Evolutionary conservation across 2,888 invertebrate species (phyloP).

Genomic region (Biston stratarius): DNA sequence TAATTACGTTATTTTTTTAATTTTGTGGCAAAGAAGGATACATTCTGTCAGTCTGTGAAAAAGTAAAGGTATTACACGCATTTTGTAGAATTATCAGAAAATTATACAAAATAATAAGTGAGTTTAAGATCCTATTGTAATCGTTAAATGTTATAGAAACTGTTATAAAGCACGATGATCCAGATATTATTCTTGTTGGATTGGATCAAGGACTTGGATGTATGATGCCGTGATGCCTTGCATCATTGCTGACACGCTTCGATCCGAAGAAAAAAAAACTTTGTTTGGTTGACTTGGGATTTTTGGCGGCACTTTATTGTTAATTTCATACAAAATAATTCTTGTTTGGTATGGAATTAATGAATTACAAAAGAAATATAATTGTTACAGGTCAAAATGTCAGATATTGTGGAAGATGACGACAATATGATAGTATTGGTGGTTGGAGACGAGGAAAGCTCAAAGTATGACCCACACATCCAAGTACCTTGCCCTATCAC

Average conservation of each 20-base stretch:
- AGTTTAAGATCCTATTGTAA: too few species aligned
- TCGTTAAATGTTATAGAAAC: too few species aligned
- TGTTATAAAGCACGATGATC: background rate
- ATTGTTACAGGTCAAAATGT: constrained; percentile 22
- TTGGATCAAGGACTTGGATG: constrained; percentile 1
- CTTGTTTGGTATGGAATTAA: constrained; percentile 14
- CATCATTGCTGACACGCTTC: constrained; percentile 6
- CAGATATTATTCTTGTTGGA: background rate
- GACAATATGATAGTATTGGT: constrained; percentile 61
- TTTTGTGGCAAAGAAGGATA: constrained; percentile 1
- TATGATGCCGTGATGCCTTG: constrained; percentile 2
- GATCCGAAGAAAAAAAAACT: constrained; percentile 4
- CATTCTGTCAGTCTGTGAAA: background rate
- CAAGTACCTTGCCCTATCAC: constrained; percentile 40
- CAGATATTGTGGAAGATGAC: constrained; percentile 50
- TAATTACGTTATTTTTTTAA: background rate
- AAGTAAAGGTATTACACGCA: background rate
- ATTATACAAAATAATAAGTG: too few species aligned
- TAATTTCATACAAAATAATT: constrained; percentile 10
- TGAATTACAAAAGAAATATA: background rate
- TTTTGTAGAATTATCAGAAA: background rate
- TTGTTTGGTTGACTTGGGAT: background rate
- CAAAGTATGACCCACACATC: constrained; percentile 37
- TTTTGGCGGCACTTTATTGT: constrained; percentile 42
- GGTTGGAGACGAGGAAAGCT: constrained; percentile 49